Evolutionary conservation across 2,888 invertebrate genomes (phyloP).

Genomic region (Liopterus haemorrhoidalis): DNA sequence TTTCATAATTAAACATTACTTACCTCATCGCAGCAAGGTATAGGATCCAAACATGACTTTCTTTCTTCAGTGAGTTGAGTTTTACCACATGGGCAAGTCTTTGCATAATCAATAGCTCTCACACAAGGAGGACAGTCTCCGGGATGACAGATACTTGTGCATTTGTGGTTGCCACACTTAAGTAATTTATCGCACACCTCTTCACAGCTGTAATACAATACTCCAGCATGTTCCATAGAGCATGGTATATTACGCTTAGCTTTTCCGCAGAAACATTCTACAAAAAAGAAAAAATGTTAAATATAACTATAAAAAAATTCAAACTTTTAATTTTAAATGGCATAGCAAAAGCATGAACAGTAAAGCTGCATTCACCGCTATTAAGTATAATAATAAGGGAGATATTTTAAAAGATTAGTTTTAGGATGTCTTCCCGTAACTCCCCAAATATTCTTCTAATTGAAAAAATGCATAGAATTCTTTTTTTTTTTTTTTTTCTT

Average conservation of each 20-base stretch:
- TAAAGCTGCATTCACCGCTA: too few species aligned
- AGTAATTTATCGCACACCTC: conserved; percentile 56
- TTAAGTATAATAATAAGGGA: too few species aligned
- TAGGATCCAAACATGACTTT: conserved; percentile 68
- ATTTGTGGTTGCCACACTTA: conserved; percentile 62
- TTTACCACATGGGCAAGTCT: conserved; percentile 73
- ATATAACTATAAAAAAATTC: conserved; percentile 18
- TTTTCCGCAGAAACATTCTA: conserved; percentile 67
- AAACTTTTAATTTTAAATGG: conserved; percentile 11
- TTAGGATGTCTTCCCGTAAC: too few species aligned
- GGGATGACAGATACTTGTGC: conserved; percentile 62
- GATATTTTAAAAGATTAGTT: too few species aligned
- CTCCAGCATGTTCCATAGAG: conserved; percentile 49
- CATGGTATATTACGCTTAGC: conserved; percentile 58
- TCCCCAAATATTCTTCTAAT: too few species aligned
- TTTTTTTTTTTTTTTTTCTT: too few species aligned
- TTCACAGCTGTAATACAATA: conserved; percentile 55
- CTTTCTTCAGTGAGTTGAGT: conserved; percentile 49
- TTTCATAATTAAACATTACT: conserved; percentile 36
- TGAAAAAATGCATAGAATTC: too few species aligned
- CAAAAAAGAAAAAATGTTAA: conserved; percentile 25
- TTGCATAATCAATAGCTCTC: conserved; percentile 55
- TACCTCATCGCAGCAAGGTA: conserved; percentile 70
- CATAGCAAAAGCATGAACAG: too few species aligned
- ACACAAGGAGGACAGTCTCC: conserved; percentile 62